A percentile compares a stretch with the other conserved stretches of the same genome.
Conservation (phyloP, 2,113 vertebrate species). For the Amblyopsis rosae region DNA sequence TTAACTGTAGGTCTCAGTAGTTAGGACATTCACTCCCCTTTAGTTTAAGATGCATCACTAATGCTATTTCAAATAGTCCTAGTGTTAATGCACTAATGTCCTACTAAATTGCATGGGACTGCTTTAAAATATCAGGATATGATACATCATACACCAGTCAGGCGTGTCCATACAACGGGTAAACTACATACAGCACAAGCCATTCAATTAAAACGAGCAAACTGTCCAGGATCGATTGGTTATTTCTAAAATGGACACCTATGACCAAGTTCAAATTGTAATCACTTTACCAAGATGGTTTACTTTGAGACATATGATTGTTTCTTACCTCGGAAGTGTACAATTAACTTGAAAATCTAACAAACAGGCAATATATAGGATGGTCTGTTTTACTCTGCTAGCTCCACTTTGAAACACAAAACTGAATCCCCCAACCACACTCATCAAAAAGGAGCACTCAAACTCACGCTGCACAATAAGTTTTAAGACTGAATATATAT, state of each 20-base stretch:
- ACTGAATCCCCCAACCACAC: constrained; percentile 65
- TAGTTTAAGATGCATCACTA: constrained; percentile 46
- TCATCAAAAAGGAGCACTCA: constrained; percentile 74
- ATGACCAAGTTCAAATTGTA: constrained; percentile 59
- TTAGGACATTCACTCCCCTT: constrained; percentile 25
- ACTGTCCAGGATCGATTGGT: constrained; percentile 67
- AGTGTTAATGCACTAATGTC: constrained; percentile 64
- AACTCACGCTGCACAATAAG: constrained; percentile 74
- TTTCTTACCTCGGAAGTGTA: constrained; percentile 65
- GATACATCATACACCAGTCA: constrained; percentile 64
- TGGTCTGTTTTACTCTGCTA: constrained; percentile 59
- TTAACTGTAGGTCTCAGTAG: constrained; percentile 48
- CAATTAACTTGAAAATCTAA: constrained; percentile 63
- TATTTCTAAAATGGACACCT: constrained; percentile 66
- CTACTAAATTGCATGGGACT: constrained; percentile 68
- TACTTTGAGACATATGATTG: constrained; percentile 66
- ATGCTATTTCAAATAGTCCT: constrained; percentile 55
- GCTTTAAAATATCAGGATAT: constrained; percentile 62
- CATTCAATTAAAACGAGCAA: constrained; percentile 72
- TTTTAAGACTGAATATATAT: constrained; percentile 81
- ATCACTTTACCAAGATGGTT: constrained; percentile 67
- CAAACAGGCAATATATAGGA: constrained; percentile 65
- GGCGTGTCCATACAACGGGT: constrained; percentile 63
- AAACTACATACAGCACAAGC: constrained; percentile 70
- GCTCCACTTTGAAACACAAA: constrained; percentile 62